Evolutionary conservation across 2,888 invertebrate genomes (phyloP).

Genomic region (Ophion ellenae): DNA sequence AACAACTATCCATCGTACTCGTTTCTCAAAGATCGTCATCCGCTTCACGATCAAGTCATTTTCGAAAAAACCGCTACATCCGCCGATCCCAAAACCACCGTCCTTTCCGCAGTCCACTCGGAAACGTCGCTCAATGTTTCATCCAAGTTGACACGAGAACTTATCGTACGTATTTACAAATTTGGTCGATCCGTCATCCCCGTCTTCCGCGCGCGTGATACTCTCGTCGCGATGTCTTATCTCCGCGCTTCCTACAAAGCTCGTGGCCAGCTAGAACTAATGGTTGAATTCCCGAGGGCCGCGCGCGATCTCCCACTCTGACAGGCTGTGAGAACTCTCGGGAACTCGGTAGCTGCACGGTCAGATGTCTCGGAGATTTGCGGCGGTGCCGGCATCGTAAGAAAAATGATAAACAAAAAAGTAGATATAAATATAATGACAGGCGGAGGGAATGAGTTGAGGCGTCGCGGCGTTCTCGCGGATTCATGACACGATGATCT

Average conservation of each 20-base stretch:
- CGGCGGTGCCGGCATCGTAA: slow-evolving; percentile 11
- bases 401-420: slow-evolving; percentile 7
- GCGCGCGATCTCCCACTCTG: slow-evolving; percentile 38
- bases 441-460: slow-evolving; percentile 16
- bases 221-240: neutral
- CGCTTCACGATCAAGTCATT: neutral
- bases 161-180: neutral
- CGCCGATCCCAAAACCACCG: neutral
- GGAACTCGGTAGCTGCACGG: slow-evolving; percentile 35
- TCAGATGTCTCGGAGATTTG: slow-evolving; percentile 43
- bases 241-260: slow-evolving; percentile 13
- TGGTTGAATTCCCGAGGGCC: neutral
- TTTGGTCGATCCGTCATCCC: neutral
- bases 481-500: slow-evolving; percentile 59
- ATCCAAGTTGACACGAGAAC: neutral
- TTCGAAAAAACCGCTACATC: neutral
- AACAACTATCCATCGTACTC: too few species aligned
- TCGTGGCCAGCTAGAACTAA: slow-evolving; percentile 10
- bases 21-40: neutral
- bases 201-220: neutral
- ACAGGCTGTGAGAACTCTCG: slow-evolving; percentile 65
- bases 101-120: neutral
- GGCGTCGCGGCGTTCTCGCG: slow-evolving; percentile 40
- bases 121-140: neutral
- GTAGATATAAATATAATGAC: neutral